Evolutionary conservation across 2,888 invertebrate species (phyloP), one percentile per base, ranked within the genome.

Genomic region (Didymodactylos carnosus): DNA sequence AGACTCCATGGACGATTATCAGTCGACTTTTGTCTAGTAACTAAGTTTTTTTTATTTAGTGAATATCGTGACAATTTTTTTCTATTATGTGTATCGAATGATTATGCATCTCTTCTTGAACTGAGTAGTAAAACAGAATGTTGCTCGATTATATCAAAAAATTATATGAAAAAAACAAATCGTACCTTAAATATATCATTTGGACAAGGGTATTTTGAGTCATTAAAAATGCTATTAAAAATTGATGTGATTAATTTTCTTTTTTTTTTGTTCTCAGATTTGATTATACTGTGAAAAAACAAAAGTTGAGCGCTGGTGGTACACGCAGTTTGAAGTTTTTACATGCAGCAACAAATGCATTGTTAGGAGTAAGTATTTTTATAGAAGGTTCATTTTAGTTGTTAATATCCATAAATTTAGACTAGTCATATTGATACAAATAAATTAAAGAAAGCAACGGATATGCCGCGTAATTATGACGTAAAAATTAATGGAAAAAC

Each of bases 61-160:
- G 82, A 83, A 11, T 82, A 83, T 75, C 85, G 88, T 83, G 88
- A 89, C 80, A 87, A 88, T 79, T 86, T 88, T 76, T 79, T 89
- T 35, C 82, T 88, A 14, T 79, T 89, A 35, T 86, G 87, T 77
- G 85, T 87, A 14, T 83, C 84, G 73, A 86, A 87, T 77, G 87
- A 88, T 77, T 88, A 88, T 79, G 87, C 87, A 75, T 87, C 87
- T 78, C 81, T 88, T n/a, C 79, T 89, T 70, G 87, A 88, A 79
- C 84, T 86, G 27, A 83, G 86, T 41, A 87, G 88, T 80, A 89
- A 89, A 80, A 88, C 88, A 10, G 88, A 89, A 81, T 87, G 88
- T 77, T 80, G 88, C 39, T 86, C 87, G 29, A 83, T 84, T 27
- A 81, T 88, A 16, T 85, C 79, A 23, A 82, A 82, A 71, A 76